phyloP scores from a whole-genome alignment of 2,113 vertebrate species.

The Centropus unirufus region DNA sequence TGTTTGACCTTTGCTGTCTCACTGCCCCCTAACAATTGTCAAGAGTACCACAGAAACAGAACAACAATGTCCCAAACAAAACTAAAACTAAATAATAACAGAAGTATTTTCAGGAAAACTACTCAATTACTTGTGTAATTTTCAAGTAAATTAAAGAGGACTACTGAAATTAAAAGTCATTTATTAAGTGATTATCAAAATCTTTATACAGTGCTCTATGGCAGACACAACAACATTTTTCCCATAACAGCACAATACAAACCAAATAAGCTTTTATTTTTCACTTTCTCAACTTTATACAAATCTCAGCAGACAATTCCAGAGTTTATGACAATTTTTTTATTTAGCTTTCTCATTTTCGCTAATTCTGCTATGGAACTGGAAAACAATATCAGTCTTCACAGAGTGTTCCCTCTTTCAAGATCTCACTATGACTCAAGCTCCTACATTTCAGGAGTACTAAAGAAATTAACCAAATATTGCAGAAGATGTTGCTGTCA shows the following conservation, averaged over 20 bases:
- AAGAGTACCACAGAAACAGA: background rate
- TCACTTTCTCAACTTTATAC: background rate
- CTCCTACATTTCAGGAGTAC: background rate
- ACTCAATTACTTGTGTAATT: background rate
- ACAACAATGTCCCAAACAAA: background rate
- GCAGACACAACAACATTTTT: background rate
- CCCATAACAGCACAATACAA: background rate
- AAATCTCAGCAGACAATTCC: background rate
- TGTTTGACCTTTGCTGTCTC: background rate
- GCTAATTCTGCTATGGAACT: background rate
- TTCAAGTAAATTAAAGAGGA: background rate
- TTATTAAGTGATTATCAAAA: background rate
- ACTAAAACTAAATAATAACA: background rate
- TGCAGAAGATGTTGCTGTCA: background rate
- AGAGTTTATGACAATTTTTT: background rate
- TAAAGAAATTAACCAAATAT: background rate
- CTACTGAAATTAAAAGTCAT: background rate
- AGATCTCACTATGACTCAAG: background rate
- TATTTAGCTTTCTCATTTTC: background rate
- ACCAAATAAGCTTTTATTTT: background rate
- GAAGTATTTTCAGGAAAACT: background rate
- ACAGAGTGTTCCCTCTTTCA: background rate
- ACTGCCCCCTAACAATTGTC: rapidly evolving
- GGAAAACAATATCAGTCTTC: background rate
- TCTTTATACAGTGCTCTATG: background rate